phyloP scores from a whole-genome alignment of 2,888 invertebrate species.

The Hydroisotoma schaefferi region DNA sequence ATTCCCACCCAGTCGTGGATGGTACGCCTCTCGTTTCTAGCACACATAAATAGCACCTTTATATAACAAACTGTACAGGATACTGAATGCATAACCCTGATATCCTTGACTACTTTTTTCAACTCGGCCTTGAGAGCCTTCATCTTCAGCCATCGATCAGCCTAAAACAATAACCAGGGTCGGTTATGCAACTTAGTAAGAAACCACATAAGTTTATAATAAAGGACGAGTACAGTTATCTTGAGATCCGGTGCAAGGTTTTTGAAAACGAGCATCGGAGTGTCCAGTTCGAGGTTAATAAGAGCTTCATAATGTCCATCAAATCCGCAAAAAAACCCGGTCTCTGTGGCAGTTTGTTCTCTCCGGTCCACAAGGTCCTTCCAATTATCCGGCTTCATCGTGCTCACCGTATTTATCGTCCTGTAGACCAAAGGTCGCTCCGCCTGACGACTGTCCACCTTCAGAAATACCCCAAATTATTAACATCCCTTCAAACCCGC shows the following conservation, averaged over 20 bases:
- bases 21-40: constrained; percentile 41
- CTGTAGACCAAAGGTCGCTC: constrained; percentile 27
- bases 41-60: neutral
- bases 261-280: constrained; percentile 35
- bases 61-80: neutral
- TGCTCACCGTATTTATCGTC: constrained; percentile 23
- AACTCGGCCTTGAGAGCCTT: constrained; percentile 30
- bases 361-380: constrained; percentile 14
- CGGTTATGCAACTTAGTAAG: no score
- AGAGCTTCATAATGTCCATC: constrained; percentile 24
- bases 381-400: constrained; percentile 28
- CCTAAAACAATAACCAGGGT: no score
- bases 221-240: constrained; percentile 43
- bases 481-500: no score
- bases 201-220: no score
- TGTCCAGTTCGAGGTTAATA: constrained; percentile 32
- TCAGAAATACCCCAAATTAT: no score
- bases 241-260: constrained; percentile 41
- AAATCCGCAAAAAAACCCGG: constrained; percentile 33
- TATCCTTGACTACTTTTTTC: constrained; percentile 25
- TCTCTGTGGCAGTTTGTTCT: constrained; percentile 18
- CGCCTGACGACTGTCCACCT: constrained; percentile 19
- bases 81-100: neutral
- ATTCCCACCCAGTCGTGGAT: constrained; percentile 31
- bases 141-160: constrained; percentile 32